phyloP scores from a whole-genome alignment of 2,888 invertebrate genomes.

The Mesochorus sp. region DNA sequence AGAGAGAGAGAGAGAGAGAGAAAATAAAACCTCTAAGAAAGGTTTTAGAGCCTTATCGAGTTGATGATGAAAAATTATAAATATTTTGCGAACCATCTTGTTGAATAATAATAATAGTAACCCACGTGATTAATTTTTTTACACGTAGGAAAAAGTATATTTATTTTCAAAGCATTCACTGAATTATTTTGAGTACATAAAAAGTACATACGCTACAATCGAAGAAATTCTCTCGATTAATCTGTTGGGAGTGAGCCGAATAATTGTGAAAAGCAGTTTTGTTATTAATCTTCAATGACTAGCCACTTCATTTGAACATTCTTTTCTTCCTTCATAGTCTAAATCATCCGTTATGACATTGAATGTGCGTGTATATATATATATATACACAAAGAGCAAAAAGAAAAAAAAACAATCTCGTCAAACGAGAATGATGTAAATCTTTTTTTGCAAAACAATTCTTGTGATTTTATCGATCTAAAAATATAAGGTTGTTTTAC shows the following conservation, averaged over 20 bases:
- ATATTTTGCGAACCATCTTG: conserved; percentile 51
- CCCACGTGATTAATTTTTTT: conserved; percentile 38
- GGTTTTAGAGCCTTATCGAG: conserved; percentile 50
- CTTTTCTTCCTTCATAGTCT: conserved; percentile 28
- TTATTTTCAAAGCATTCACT: conserved; percentile 45
- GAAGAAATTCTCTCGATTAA: no score
- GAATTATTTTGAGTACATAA: conserved; percentile 34
- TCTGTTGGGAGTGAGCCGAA: conserved; percentile 24
- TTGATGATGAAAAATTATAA: conserved; percentile 49
- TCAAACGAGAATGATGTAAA: conserved; percentile 17
- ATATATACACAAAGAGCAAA: not conserved
- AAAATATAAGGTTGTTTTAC: conserved; percentile 29
- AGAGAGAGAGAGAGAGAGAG: not conserved
- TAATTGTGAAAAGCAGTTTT: conserved; percentile 38
- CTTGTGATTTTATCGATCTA: conserved; percentile 10
- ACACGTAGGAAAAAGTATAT: conserved; percentile 36
- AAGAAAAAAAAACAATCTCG: not conserved
- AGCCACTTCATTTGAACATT: conserved; percentile 9
- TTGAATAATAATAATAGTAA: conserved; percentile 55
- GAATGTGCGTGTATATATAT: conserved; percentile 14
- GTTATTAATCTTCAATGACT: conserved; percentile 39
- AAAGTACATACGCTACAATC: no score
- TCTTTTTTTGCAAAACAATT: conserved; percentile 33
- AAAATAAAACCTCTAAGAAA: conserved; percentile 20
- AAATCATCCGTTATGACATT: conserved; percentile 20